phyloP scores from a whole-genome alignment of 2,797 vertebrate genomes.

The Acipenser oxyrinchus region DNA sequence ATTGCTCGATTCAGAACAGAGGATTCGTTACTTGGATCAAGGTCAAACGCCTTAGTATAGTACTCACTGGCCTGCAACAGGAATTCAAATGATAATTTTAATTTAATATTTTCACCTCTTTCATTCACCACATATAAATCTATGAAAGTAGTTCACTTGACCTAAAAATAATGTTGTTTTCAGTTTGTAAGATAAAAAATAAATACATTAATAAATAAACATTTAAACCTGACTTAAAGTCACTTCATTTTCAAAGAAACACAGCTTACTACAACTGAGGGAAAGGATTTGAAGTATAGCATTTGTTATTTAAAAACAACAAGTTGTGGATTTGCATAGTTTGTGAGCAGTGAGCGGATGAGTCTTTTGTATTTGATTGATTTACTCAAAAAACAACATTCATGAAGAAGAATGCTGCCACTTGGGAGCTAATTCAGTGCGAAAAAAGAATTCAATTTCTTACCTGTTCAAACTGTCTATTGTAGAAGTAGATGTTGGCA shows the following conservation, averaged over 20 bases:
- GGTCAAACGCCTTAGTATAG: constrained; percentile 51
- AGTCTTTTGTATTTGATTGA: neutral
- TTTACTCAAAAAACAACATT: neutral
- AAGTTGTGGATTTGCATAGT: neutral
- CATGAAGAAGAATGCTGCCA: neutral
- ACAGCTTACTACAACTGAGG: neutral
- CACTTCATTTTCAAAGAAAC: too few relatives aligned
- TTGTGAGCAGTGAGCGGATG: neutral
- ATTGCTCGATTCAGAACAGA: constrained; percentile 60
- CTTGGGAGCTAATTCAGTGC: too few relatives aligned
- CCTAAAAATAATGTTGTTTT: too few relatives aligned
- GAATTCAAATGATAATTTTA: constrained; percentile 13
- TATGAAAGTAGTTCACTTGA: too few relatives aligned
- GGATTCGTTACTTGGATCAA: constrained; percentile 54
- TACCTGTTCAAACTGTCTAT: constrained; percentile 66
- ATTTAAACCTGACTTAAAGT: too few relatives aligned
- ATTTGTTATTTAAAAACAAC: constrained; percentile 1
- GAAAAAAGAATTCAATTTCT: neutral
- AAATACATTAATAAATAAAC: too few relatives aligned
- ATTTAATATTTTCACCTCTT: constrained; percentile 1
- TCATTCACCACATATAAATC: neutral
- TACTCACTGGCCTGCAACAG: constrained; percentile 52
- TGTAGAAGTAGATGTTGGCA: constrained; percentile 62
- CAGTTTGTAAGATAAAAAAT: too few relatives aligned
- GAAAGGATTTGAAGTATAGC: neutral